These are phyloP conservation scores for Drosophila niveifrons DNA, from an alignment of 2,888 invertebrate species.

Conservation along the genomic window DNA sequence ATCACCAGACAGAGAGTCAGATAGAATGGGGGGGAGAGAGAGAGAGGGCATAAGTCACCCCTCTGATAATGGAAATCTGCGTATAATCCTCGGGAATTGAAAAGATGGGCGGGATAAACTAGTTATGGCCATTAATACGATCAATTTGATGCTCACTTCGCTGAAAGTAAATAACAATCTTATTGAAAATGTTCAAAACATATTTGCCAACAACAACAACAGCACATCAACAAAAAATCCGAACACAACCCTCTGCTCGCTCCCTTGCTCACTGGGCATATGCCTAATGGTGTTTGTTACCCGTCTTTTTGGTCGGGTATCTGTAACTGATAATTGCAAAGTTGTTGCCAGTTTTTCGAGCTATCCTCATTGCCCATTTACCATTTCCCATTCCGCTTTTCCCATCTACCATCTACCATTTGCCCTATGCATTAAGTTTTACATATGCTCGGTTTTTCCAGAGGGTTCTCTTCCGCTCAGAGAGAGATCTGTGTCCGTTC, in stretches of 20 bases:
- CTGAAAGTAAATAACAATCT: constrained; percentile 83
- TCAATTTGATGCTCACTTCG: constrained; percentile 85
- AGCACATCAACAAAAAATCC: not conserved
- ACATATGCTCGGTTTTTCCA: constrained; percentile 54
- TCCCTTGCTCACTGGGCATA: constrained; percentile 19
- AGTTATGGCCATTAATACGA: constrained; percentile 86
- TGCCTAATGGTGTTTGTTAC: constrained; percentile 66
- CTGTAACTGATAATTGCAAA: constrained; percentile 77
- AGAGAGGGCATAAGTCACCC: constrained; percentile 33
- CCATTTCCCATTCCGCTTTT: not conserved
- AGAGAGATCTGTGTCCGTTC: constrained; percentile 1
- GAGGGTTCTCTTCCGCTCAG: constrained; percentile 19
- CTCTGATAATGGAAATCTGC: constrained; percentile 83
- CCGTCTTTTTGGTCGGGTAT: constrained; percentile 60
- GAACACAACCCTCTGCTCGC: constrained; percentile 28
- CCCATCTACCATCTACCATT: not conserved
- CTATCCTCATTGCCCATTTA: constrained; percentile 10
- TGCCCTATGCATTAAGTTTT: constrained; percentile 51
- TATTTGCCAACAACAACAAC: constrained; percentile 44
- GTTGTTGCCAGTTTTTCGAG: constrained; percentile 55
- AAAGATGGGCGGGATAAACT: constrained; percentile 85
- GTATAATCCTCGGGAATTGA: constrained; percentile 84
- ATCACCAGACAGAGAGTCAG: not conserved
- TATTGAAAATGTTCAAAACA: constrained; percentile 77
- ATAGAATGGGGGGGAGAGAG: not conserved